These are phyloP conservation scores for Tupaia tana DNA, from an alignment of 2,113 vertebrate genomes.

Conservation along the genomic window DNA sequence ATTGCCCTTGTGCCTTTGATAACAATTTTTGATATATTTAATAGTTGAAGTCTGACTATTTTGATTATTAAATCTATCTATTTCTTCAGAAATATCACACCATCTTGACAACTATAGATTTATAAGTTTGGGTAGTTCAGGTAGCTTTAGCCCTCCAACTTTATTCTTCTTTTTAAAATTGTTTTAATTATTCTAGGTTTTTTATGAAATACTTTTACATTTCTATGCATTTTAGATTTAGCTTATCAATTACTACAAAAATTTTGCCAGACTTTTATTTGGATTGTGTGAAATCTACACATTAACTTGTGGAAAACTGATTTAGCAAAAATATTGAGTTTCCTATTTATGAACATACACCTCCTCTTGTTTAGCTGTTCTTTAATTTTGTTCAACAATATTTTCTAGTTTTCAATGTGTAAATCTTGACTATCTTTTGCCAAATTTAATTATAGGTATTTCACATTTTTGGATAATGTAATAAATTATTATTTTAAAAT, in stretches of 20 bases:
- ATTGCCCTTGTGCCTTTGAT: background rate
- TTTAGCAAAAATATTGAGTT: background rate
- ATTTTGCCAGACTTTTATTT: background rate
- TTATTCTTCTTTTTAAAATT: slow-evolving; percentile 4
- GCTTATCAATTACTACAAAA: background rate
- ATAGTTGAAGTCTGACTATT: background rate
- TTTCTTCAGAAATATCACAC: background rate
- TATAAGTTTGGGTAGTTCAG: background rate
- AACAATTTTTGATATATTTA: background rate
- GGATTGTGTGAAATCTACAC: background rate
- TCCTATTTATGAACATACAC: background rate
- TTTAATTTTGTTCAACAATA: background rate
- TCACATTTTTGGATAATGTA: background rate
- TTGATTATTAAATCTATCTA: background rate
- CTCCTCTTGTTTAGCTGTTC: background rate
- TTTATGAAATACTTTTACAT: background rate
- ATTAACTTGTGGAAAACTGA: background rate
- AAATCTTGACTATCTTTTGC: background rate
- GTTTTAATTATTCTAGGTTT: background rate
- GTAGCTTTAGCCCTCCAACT: background rate
- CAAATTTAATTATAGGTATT: background rate
- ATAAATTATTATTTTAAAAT: background rate
- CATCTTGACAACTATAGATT: background rate
- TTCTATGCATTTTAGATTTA: background rate
- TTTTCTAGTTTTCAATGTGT: background rate